These are phyloP conservation scores for Catostomus latipinnis DNA, from an alignment of 2,797 vertebrate species.

Conservation along the genomic window DNA sequence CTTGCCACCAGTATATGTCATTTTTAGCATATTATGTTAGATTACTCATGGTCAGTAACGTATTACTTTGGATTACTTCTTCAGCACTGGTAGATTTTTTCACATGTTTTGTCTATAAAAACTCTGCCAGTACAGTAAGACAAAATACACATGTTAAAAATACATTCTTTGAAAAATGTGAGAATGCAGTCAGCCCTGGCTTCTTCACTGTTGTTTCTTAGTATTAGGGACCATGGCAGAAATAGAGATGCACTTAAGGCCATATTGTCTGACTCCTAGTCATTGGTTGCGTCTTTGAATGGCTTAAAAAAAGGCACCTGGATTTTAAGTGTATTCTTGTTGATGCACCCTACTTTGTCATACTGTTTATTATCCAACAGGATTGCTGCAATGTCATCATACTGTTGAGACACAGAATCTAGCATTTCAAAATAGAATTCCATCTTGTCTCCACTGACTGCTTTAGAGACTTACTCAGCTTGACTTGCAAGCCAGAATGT, in stretches of 20 bases:
- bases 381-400: conserved; percentile 5
- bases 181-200: conserved; percentile 18
- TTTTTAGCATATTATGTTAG: no score
- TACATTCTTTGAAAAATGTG: not conserved
- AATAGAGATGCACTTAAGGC: conserved; percentile 6
- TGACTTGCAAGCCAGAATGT: conserved; percentile 12
- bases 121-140: no score
- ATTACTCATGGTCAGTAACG: no score
- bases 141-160: no score
- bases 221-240: not conserved
- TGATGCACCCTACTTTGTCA: conserved; percentile 5
- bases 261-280: conserved; percentile 15
- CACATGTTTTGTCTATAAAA: no score
- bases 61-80: no score
- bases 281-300: no score
- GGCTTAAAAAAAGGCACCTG: not conserved
- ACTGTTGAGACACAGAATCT: conserved; percentile 1
- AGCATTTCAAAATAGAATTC: not conserved
- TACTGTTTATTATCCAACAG: conserved; percentile 4
- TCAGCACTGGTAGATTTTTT: no score
- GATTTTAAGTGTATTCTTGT: conserved; percentile 24
- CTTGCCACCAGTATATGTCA: no score
- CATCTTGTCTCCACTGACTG: no score
- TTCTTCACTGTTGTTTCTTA: conserved; percentile 14
- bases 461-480: not conserved